Base-by-base conservation (phyloP, 1,140 invertebrate species). In the Chrysopa pallens region DNA sequence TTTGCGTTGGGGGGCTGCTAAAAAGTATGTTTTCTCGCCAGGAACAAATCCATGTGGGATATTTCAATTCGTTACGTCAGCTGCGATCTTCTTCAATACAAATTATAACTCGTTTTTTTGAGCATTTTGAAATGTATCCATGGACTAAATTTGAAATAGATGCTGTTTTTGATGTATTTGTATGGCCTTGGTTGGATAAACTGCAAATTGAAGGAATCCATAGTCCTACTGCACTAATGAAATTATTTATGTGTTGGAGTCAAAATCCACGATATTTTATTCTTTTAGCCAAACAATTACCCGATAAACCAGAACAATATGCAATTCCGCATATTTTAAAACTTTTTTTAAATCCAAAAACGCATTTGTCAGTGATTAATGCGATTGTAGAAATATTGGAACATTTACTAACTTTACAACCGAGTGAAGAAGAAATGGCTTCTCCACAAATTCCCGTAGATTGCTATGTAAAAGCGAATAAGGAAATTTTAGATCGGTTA, bases 131-230 rank as follows among this genome's bases (percentile, higher is more conserved):
- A 46, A 63, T 74, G 48, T 87, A 87, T 56, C 52, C 63, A 9
- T 94, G 84, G 80, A 67, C 62, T 6, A 51, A 58, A 17, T 54
- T 66, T 6, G 82, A 93, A 59, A 62, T 92, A 4, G 73, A 82
- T 52, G 74, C 79, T 0, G 50, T 92, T 8, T 90, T 83, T 56
- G 61, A 80, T 38, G 72, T 80, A 0, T 75, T 80, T 38, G 69
- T 96, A 12, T 92, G 84, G 75, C 87, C 87, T 1, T 72, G 78
- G 53, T 59, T 91, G 38, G 62, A 70, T n/a, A 79, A 77, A 53
- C 57, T 94, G 1, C 73, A 79, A 1, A 62, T 74, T 40, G 88
- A 94, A 55, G 79, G 86, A 27, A 75, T 91, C 40, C 76, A 87
- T 50, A 80, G 74, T 52, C 85, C 87, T 1, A 90, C 88, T 4